Base-by-base conservation (phyloP, 2,797 vertebrate species). In the Limnodromus scolopaceus region DNA sequence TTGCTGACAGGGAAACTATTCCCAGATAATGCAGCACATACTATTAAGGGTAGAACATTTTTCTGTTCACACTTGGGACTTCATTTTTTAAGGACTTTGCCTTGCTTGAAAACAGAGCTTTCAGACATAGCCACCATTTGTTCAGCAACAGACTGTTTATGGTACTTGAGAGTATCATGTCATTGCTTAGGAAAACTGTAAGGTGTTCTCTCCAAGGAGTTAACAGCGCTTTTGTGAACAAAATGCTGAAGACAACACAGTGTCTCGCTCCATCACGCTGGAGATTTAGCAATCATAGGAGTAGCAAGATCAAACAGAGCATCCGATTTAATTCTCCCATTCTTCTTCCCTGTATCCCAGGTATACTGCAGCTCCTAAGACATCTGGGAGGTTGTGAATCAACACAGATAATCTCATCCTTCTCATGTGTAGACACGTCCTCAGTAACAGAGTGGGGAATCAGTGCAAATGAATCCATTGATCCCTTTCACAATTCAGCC, bases 391-490 rank as follows among this genome's bases (percentile, higher is more conserved):
- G 72, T 68, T 97, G 79, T 96, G 94, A 95, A 97, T 97, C 94
- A 97, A 92, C 20, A 0, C 46, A 79, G 68, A 81, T 98, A 97
- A 98, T 97, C 95, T 94, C 39, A 7, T 93, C 92, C 93, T 97
- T 96, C 96, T 92, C 70, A 98, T 98, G 97, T 95, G 92, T 38
- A 86, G 92, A 83, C 98, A 98, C 95, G 82, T 96, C 96, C 97
- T 96, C 72, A 63, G 93, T 91, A 94, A 93, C 87, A 97, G 94
- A 97, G 85, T 45, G 30, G 64, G 84, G 86, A 93, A 94, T 97
- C 87, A 48, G 95, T 74, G 22, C 96, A 98, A 98, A 98, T 97
- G 96, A 97, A 97, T 95, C 95, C 96, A 98, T 98, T 97, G 98
- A 98, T 98, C 95, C 93, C 93, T 97, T 97, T 96, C 96, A 97